phyloP scores from a whole-genome alignment of 2,888 invertebrate genomes.

The Unio delphinus region DNA sequence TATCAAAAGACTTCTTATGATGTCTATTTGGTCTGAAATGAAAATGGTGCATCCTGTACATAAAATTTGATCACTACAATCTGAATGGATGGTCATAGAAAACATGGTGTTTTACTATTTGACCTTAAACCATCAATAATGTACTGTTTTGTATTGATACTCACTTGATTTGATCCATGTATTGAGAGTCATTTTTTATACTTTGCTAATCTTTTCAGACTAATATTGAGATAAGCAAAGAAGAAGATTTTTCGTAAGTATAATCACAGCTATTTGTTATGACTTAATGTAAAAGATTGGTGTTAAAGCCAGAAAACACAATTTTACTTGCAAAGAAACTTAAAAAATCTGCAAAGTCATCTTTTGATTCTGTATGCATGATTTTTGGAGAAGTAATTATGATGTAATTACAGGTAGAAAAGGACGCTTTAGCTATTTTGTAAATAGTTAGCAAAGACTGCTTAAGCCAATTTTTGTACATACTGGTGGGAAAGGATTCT shows the following conservation, averaged over 20 bases:
- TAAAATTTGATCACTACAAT: too few relatives aligned
- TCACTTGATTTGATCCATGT: not conserved
- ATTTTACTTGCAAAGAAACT: too few relatives aligned
- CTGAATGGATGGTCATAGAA: too few relatives aligned
- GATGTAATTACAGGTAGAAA: not conserved
- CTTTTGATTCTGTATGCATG: not conserved
- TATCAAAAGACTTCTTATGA: too few relatives aligned
- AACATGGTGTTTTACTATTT: too few relatives aligned
- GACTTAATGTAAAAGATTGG: too few relatives aligned
- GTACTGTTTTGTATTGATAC: not conserved
- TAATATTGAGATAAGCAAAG: slow-evolving; percentile 94
- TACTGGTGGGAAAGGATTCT: too few relatives aligned
- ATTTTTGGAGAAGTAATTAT: not conserved
- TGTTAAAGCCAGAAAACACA: too few relatives aligned
- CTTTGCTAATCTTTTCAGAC: slow-evolving; percentile 76
- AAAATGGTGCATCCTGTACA: too few relatives aligned
- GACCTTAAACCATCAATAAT: not conserved
- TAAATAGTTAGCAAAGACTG: not conserved
- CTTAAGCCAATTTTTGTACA: too few relatives aligned
- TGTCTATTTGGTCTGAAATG: too few relatives aligned
- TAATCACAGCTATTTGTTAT: not conserved
- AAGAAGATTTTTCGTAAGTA: slow-evolving; percentile 84
- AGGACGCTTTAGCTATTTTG: not conserved
- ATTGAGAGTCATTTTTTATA: not conserved
- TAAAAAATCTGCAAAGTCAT: not conserved